Evolutionary conservation across 2,113 vertebrate species (phyloP).

Genomic region (Cephalopterus ornatus): DNA sequence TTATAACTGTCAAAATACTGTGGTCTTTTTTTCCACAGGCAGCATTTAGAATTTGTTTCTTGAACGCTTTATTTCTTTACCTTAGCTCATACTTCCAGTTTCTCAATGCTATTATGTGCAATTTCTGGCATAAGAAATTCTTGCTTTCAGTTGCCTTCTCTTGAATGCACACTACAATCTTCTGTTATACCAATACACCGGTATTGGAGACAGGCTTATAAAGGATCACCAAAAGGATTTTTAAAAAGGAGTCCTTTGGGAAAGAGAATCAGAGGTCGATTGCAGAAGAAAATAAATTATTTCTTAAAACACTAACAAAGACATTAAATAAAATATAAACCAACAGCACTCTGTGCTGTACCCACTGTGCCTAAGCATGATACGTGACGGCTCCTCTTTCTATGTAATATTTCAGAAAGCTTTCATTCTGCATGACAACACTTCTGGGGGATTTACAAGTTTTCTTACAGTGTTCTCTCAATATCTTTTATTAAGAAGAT

Average conservation of each 20-base stretch:
- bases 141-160: background rate
- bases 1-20: background rate
- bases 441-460: background rate
- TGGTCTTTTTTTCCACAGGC: rapidly evolving
- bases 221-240: background rate
- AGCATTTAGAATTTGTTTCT: background rate
- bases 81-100: background rate
- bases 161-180: background rate
- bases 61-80: background rate
- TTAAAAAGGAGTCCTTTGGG: background rate
- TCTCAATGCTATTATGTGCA: background rate
- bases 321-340: background rate
- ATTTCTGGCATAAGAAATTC: background rate
- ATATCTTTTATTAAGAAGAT: background rate
- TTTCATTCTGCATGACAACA: background rate
- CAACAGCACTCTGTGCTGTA: background rate
- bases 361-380: background rate
- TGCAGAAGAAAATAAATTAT: background rate
- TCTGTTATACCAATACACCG: background rate
- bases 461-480: background rate
- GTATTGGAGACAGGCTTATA: background rate
- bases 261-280: background rate
- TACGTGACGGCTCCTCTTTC: background rate
- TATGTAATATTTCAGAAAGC: background rate
- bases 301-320: background rate